Base-by-base conservation (phyloP, 2,888 invertebrate genomes). In the Drosophila kanekoi region DNA sequence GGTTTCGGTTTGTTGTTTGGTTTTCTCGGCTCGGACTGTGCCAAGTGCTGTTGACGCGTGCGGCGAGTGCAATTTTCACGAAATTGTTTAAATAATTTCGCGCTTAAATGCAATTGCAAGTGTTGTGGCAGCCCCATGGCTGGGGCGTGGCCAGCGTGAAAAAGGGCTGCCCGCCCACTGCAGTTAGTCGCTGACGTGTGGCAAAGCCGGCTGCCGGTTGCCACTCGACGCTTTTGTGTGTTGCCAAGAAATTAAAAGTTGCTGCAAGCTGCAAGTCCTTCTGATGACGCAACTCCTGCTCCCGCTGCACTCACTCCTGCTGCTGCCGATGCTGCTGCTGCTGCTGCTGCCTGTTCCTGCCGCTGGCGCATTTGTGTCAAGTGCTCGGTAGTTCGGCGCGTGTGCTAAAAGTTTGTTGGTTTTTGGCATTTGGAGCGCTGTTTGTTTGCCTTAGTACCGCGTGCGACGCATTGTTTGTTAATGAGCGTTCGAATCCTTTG, bases 31-130 rank as follows among this genome's bases (percentile, higher is more conserved):
- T 83, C 69, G 77, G 71, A 82, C 77, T 70, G 63, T 51, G 45
- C 62, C 88, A 89, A 87, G 80, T 85, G 88, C 80, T 87, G 88
- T 82, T 89, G 84, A 89, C 87, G 89, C 82, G 62, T 89, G 83
- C 73, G 89, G 84, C 85, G 65, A 89, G 89, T 77, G 87, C 83
- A 89, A 87, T 85, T 82, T 79, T 85, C 80, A 75, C 68, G 69
- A 89, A 89, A 86, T 88, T 86, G 86, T 89, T 86, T 86, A 86
- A 86, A 88, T 89, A 86, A 86, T 86, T 86, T 89, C 69, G 72
- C 87, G 87, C 86, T 86, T 83, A 78, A 86, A 86, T 85, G 85
- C 85, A 79, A 80, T 86, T 81, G 85, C 81, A 77, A 81, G 82
- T 83, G 77, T 61, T 38, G 32, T 47, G 33, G 20, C 37, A 23